Percentiles rank a stretch among this genome's conserved stretches.
Evolutionary conservation across 2,113 vertebrate genomes (phyloP).

Genomic region (Aptenodytes forsteri): DNA sequence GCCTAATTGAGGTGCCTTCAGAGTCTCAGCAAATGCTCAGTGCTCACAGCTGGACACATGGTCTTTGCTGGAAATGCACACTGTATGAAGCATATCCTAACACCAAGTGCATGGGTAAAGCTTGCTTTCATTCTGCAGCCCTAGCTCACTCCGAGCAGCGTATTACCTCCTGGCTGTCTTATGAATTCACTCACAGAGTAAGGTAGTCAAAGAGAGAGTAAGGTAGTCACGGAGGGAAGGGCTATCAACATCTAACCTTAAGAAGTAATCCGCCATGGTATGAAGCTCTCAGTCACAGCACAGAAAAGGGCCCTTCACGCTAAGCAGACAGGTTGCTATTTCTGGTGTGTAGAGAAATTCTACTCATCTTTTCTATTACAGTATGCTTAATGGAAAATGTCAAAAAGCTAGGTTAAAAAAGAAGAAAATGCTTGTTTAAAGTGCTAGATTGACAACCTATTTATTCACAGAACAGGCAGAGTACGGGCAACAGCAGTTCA

Average conservation of each 20-base stretch:
- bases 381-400: slow-evolving; percentile 55
- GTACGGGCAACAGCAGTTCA: neutral
- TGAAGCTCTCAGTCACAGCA: neutral
- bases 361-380: slow-evolving; percentile 33
- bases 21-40: neutral
- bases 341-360: neutral
- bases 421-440: slow-evolving; percentile 47
- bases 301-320: neutral
- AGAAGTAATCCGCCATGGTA: neutral
- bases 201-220: neutral
- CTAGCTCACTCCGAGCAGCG: neutral
- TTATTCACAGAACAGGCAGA: slow-evolving; percentile 44
- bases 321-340: slow-evolving; percentile 39
- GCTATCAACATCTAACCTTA: neutral
- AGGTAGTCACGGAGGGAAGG: neutral
- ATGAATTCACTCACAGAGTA: neutral
- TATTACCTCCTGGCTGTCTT: neutral
- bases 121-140: neutral
- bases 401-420: slow-evolving; percentile 35
- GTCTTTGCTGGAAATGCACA: neutral
- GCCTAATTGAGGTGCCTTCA: neutral
- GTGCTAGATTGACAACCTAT: slow-evolving; percentile 44
- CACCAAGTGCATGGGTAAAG: neutral
- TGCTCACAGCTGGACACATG: neutral
- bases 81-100: neutral